phyloP scores from a whole-genome alignment of 2,888 invertebrate genomes.

The Phortica magna region DNA sequence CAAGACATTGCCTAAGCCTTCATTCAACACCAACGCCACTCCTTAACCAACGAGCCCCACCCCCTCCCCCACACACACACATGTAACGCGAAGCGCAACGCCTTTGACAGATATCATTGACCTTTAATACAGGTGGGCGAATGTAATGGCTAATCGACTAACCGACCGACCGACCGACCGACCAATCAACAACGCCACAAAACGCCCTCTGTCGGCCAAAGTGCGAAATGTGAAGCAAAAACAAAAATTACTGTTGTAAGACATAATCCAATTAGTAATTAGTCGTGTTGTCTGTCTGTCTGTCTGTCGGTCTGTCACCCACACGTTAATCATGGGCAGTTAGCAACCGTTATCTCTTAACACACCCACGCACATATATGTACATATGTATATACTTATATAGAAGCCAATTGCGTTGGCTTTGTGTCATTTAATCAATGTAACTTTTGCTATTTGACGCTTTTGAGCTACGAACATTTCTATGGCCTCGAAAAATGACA shows the following conservation, averaged over 20 bases:
- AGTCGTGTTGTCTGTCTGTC: slow-evolving; percentile 3
- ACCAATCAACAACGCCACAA: no score
- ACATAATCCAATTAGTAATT: slow-evolving; percentile 19
- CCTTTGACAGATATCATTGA: slow-evolving; percentile 13
- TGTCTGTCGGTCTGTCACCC: background rate
- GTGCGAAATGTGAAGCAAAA: background rate
- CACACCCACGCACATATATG: slow-evolving; percentile 1
- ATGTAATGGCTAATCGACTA: no score
- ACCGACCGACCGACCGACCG: no score
- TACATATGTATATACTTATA: no score
- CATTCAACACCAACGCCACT: no score
- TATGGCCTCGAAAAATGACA: background rate
- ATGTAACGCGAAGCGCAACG: background rate
- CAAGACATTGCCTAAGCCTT: no score
- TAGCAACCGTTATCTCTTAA: background rate
- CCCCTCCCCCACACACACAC: background rate
- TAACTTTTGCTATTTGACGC: background rate
- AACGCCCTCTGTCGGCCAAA: background rate
- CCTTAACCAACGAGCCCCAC: no score
- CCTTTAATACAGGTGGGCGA: background rate
- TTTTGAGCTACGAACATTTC: background rate
- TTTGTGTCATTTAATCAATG: background rate
- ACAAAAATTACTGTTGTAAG: background rate
- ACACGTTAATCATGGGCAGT: background rate
- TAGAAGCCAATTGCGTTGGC: background rate